Percentiles rank a stretch among this genome's conserved stretches.
Evolutionary conservation across 1,140 invertebrate genomes (phyloP).

Genomic region (Nebria ingens): DNA sequence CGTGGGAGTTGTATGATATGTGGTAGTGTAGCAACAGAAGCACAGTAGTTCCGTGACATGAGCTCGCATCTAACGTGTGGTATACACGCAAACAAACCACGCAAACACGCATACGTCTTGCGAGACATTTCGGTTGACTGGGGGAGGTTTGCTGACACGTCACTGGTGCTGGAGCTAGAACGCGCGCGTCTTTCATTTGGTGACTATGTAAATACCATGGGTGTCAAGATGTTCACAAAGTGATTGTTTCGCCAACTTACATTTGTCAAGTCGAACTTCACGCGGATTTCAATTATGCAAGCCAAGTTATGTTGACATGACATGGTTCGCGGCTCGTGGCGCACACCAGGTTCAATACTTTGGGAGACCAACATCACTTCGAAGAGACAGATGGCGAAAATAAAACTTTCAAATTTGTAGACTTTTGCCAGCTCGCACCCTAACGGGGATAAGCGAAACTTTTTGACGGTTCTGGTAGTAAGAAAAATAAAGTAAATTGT

Average conservation of each 20-base stretch:
- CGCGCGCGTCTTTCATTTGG: slow-evolving; percentile 15
- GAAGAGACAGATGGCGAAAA: not conserved
- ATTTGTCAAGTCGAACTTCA: slow-evolving; percentile 17
- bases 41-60: too few species aligned
- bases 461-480: too few species aligned
- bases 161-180: not conserved
- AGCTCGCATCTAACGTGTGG: too few species aligned
- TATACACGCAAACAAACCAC: slow-evolving; percentile 11
- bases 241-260: slow-evolving; percentile 16
- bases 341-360: not conserved
- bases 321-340: not conserved
- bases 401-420: slow-evolving; percentile 5
- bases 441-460: too few species aligned
- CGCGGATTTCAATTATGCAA: slow-evolving; percentile 19
- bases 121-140: not conserved
- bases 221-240: slow-evolving; percentile 16
- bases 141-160: not conserved
- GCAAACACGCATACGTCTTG: slow-evolving; percentile 14
- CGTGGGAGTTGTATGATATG: too few species aligned
- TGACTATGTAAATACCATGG: slow-evolving; percentile 13
- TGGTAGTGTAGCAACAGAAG: too few species aligned
- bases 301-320: slow-evolving; percentile 8
- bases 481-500: too few species aligned
- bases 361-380: too few species aligned
- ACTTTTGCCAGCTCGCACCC: too few species aligned